A percentile compares a stretch with the other conserved stretches of the same genome.
Evolutionary conservation across 1,140 invertebrate genomes (phyloP).

Genomic region (Bradynema listronoti): DNA sequence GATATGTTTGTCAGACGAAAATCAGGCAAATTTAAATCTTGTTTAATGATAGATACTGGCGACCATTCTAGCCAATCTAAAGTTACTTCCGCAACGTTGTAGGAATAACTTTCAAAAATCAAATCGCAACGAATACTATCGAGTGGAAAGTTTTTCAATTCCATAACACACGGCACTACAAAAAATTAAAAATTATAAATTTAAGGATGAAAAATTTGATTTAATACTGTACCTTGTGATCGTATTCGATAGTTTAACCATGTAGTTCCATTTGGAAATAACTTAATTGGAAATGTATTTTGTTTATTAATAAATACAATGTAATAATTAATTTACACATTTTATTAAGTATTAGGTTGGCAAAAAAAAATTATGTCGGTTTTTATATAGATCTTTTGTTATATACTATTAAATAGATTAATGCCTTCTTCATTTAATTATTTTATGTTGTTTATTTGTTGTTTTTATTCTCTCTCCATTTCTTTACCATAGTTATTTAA

Average conservation of each 20-base stretch:
- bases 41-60: slow-evolving; percentile 49
- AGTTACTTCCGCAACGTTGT: slow-evolving; percentile 53
- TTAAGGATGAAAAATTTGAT: neutral
- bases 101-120: slow-evolving; percentile 53
- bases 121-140: slow-evolving; percentile 50
- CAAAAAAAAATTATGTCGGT: too few relatives aligned
- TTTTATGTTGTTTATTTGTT: too few relatives aligned
- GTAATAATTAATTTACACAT: too few relatives aligned
- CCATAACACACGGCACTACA: slow-evolving; percentile 53
- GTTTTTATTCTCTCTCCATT: too few relatives aligned
- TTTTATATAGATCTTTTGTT: too few relatives aligned
- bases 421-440: too few relatives aligned
- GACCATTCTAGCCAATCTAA: slow-evolving; percentile 54
- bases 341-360: too few relatives aligned
- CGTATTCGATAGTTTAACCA: slow-evolving; percentile 57
- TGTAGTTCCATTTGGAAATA: slow-evolving; percentile 56
- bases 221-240: slow-evolving; percentile 39
- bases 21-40: slow-evolving; percentile 54
- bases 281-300: slow-evolving; percentile 29
- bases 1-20: slow-evolving; percentile 53
- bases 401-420: too few relatives aligned
- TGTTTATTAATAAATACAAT: too few relatives aligned
- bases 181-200: neutral
- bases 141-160: slow-evolving; percentile 49
- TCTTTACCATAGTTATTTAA: too few relatives aligned